Evolutionary conservation across 2,113 vertebrate species (phyloP).

Genomic region (Ceyx margarethae): DNA sequence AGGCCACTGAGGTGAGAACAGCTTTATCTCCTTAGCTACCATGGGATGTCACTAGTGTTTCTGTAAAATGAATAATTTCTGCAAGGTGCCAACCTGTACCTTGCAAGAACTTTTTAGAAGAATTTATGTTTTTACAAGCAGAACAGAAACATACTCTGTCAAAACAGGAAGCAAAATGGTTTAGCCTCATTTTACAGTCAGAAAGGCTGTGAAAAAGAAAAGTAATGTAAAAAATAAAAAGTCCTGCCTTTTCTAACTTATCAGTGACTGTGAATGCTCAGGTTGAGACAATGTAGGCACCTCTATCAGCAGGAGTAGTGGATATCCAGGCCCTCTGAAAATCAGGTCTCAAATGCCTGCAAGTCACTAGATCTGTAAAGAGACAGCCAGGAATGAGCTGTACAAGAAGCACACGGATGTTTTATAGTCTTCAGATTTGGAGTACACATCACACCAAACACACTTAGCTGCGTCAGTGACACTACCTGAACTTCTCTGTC

Average conservation of each 20-base stretch:
- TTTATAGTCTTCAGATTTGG: not conserved
- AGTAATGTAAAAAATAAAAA: not conserved
- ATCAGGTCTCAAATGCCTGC: not conserved
- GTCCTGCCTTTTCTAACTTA: not conserved
- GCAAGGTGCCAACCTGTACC: not conserved
- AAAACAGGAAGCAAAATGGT: not conserved
- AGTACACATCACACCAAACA: not conserved
- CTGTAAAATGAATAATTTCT: not conserved
- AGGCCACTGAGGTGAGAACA: not conserved
- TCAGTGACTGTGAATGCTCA: not conserved
- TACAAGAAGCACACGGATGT: accelerated
- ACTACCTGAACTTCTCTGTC: not conserved
- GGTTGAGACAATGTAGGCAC: not conserved
- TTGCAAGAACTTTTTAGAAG: not conserved
- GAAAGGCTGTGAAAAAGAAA: not conserved
- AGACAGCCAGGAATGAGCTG: not conserved
- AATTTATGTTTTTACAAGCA: not conserved
- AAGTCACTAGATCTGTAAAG: not conserved
- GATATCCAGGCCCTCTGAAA: not conserved
- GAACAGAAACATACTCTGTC: not conserved
- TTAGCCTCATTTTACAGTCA: not conserved
- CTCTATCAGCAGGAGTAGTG: not conserved
- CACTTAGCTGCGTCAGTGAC: not conserved
- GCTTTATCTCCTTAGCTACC: not conserved
- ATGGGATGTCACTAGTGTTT: not conserved